A percentile compares a stretch with the other conserved stretches of the same genome.
phyloP scores from a whole-genome alignment of 2,113 vertebrate species.

The Nannospalax galili region DNA sequence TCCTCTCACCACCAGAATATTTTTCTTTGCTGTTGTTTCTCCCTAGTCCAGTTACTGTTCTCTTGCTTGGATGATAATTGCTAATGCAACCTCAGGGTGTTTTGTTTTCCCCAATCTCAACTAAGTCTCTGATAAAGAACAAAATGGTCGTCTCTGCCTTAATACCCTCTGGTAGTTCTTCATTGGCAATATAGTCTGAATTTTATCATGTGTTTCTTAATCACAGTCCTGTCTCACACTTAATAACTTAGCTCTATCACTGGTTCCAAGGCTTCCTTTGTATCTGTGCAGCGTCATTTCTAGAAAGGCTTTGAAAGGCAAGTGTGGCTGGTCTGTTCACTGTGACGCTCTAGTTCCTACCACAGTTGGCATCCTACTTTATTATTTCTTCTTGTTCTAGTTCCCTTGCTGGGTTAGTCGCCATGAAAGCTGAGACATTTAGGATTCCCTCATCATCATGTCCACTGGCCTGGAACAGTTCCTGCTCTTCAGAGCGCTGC shows the following conservation, averaged over 20 bases:
- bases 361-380: background rate
- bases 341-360: background rate
- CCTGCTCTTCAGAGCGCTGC: background rate
- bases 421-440: background rate
- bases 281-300: background rate
- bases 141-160: background rate
- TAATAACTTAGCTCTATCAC: background rate
- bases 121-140: background rate
- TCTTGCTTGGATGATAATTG: background rate
- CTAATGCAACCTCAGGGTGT: background rate
- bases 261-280: background rate
- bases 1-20: background rate
- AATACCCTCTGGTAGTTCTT: background rate
- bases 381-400: background rate
- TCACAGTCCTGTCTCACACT: too few relatives aligned
- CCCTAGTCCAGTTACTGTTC: background rate
- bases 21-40: too few relatives aligned
- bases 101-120: background rate
- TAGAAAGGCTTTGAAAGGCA: background rate
- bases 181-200: slow-evolving; percentile 27
- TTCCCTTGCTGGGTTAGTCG: background rate
- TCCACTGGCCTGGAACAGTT: background rate
- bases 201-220: background rate
- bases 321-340: background rate
- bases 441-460: background rate